A percentile compares a stretch with the other conserved stretches of the same genome.
Conservation (phyloP, 1,140 invertebrate species). For the Drosophila kepulauana region DNA sequence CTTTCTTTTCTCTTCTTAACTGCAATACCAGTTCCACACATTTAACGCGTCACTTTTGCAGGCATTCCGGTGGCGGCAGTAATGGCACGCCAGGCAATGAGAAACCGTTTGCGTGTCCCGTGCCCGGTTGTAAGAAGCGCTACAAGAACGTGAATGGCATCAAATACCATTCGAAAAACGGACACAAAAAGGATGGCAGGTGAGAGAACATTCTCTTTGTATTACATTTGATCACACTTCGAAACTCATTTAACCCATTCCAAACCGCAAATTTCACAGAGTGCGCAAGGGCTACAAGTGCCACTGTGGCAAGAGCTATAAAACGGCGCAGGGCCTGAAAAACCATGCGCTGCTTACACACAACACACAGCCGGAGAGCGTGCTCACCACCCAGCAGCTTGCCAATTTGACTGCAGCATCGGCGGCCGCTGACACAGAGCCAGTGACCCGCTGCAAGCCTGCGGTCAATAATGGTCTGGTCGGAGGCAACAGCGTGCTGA, state of each 20-base stretch:
- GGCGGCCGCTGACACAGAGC: constrained; percentile 19
- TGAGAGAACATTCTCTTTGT: constrained; percentile 85
- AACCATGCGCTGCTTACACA: constrained; percentile 89
- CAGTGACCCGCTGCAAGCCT: constrained; percentile 23
- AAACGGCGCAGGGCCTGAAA: constrained; percentile 90
- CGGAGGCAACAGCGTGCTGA: constrained; percentile 13
- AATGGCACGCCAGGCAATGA: constrained; percentile 86
- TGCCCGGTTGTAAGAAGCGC: constrained; percentile 93
- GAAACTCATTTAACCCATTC: constrained; percentile 29
- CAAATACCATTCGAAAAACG: constrained; percentile 94
- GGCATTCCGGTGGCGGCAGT: constrained; percentile 81
- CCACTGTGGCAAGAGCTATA: constrained; percentile 93
- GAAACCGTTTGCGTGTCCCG: constrained; percentile 92
- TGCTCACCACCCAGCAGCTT: constrained; percentile 68
- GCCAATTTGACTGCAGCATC: constrained; percentile 48
- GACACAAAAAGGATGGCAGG: constrained; percentile 93
- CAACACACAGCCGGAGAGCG: constrained; percentile 83
- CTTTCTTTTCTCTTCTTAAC: not conserved
- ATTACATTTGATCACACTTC: constrained; percentile 8
- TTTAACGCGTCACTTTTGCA: constrained; percentile 16
- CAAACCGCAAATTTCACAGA: constrained; percentile 85
- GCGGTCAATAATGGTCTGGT: constrained; percentile 17
- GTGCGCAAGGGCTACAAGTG: constrained; percentile 92
- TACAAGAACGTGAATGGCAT: constrained; percentile 96
- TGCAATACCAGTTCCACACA: not conserved